phyloP scores from a whole-genome alignment of 1,140 invertebrate species.

The Heterodera schachtii region DNA sequence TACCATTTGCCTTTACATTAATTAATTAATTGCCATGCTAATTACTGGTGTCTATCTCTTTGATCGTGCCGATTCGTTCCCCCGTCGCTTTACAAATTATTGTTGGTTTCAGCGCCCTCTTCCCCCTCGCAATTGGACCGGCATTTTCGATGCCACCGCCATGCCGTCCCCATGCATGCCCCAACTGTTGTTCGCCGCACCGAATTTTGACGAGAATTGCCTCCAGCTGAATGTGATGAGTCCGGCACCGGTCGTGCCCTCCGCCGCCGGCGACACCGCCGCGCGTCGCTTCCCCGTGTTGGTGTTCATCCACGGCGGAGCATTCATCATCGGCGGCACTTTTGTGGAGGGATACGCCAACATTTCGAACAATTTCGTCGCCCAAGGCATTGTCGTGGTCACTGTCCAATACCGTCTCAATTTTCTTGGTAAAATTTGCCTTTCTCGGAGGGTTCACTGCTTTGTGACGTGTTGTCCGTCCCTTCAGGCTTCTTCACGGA shows the following conservation, averaged over 20 bases:
- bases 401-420: conserved; percentile 55
- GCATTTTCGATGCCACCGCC: conserved; percentile 36
- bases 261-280: background rate
- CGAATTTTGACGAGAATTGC: conserved; percentile 81
- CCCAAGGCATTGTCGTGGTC: conserved; percentile 51
- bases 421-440: conserved; percentile 40
- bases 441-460: conserved; percentile 10
- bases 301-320: conserved; percentile 51
- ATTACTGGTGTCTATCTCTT: no score
- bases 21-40: no score
- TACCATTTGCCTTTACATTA: no score
- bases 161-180: conserved; percentile 48
- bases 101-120: background rate
- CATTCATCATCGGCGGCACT: conserved; percentile 37
- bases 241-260: conserved; percentile 69
- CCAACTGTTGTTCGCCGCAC: conserved; percentile 37
- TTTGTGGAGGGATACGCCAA: conserved; percentile 42
- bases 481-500: conserved; percentile 60
- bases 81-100: background rate
- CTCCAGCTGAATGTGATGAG: conserved; percentile 93
- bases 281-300: conserved; percentile 36
- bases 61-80: no score
- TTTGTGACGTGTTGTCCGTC: background rate
- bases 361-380: conserved; percentile 49
- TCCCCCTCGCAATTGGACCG: conserved; percentile 15